Base-by-base conservation (phyloP, 1,140 invertebrate species). In the Drosophila nasuta region DNA sequence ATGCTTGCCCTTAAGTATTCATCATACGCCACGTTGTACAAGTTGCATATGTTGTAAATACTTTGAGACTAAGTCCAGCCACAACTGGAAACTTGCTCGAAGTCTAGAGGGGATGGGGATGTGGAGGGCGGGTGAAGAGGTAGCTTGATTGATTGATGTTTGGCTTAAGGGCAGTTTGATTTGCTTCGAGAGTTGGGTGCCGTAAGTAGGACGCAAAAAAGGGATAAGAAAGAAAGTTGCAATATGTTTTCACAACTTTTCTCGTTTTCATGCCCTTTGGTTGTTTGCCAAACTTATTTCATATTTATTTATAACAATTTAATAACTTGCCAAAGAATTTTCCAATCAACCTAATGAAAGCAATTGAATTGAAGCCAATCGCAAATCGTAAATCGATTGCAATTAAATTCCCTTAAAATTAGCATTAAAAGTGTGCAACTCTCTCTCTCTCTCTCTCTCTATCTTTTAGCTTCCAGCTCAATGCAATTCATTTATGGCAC, bases 21-120 rank as follows among this genome's bases (percentile, higher is more conserved):
- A 80, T 75, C 83, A 87, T 80, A 75, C 80, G 80, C 73, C 70
- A 49, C 69, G 77, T 83, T 65, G 69, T 80, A 82, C 77, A 88
- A 77, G 80, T 78, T 88, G 83, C 83, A 88, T 88, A 88, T 88
- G 85, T 62, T 88, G 77, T 88, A 83, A 87, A 88, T 87, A 87
- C 82, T 88, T 83, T 82, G 45, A 52, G 51, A 43, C 49, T 49
- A 43, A 59, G 52, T 71, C 60, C 66, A 64, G 83, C 83, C 82
- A 45, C 80, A 87, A 66, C 69, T 80, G 80, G 45, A 63, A 70
- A 75, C 51, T 74, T 74, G 54, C 33, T 45, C 49, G 10, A 25
- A 17, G 30, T 30, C 41, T 7, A n/a, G 41, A 45, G 11, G 41
- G 46, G 17, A 20, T 15, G 38, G 45, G 46, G 38, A 38, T 1